A percentile compares a stretch with the other conserved stretches of the same genome.
Evolutionary conservation across 2,113 vertebrate genomes (phyloP).

Genomic region (Aptenodytes forsteri): DNA sequence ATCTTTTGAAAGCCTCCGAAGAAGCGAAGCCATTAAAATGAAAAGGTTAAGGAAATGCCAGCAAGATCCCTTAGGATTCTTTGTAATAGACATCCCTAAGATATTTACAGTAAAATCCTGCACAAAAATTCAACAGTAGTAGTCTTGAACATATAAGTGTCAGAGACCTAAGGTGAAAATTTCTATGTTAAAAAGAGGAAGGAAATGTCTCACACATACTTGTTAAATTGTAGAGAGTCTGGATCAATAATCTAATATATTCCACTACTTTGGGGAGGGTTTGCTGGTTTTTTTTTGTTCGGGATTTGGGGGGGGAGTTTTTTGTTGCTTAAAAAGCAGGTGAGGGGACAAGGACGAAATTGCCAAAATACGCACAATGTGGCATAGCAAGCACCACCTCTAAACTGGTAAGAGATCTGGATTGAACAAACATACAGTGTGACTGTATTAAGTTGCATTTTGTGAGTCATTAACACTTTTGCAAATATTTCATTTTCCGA

Average conservation of each 20-base stretch:
- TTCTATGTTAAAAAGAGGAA: background rate
- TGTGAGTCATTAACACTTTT: background rate
- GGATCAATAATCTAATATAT: background rate
- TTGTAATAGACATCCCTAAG: background rate
- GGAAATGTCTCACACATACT: background rate
- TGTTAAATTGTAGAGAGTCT: background rate
- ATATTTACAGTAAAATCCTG: background rate
- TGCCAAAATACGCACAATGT: background rate
- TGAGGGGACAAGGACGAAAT: background rate
- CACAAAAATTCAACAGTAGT: background rate
- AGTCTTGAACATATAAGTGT: background rate
- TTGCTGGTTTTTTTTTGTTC: rapidly evolving
- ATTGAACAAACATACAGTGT: background rate
- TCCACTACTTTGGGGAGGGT: rapidly evolving
- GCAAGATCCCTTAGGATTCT: background rate
- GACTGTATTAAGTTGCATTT: background rate
- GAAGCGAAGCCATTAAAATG: background rate
- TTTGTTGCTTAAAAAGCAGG: background rate
- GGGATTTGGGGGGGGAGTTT: rapidly evolving
- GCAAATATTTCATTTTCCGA: background rate
- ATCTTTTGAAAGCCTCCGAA: conserved; percentile 14
- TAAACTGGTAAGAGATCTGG: background rate
- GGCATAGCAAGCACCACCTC: background rate
- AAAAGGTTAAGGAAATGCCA: conserved; percentile 53
- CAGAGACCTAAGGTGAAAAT: background rate